Conservation (phyloP, 1,140 invertebrate genomes). For the Ceratina calcarata region DNA sequence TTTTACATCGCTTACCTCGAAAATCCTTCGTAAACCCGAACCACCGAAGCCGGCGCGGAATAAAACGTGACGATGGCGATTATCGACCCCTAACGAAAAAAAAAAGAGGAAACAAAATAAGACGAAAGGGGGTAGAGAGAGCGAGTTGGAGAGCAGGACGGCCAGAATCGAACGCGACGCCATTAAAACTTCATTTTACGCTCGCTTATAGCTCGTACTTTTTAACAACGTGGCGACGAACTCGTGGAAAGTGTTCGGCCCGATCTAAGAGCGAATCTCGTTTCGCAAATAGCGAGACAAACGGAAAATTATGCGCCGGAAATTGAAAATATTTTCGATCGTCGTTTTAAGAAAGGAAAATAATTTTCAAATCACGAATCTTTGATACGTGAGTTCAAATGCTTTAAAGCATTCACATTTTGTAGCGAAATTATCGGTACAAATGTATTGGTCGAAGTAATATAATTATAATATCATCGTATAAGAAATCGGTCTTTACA, state of each 20-base stretch:
- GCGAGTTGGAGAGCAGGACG: too few relatives aligned
- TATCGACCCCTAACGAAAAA: constrained; percentile 51
- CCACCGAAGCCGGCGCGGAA: constrained; percentile 45
- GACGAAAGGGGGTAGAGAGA: constrained; percentile 17
- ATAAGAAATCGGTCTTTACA: too few relatives aligned
- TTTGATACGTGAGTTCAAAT: too few relatives aligned
- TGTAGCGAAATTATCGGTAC: too few relatives aligned
- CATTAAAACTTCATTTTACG: constrained; percentile 64
- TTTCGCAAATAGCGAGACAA: constrained; percentile 20
- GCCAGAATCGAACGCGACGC: constrained; percentile 50
- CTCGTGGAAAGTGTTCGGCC: constrained; percentile 8
- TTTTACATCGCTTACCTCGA: constrained; percentile 57
- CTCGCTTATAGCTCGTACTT: constrained; percentile 54
- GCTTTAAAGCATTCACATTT: too few relatives aligned
- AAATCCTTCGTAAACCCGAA: constrained; percentile 54
- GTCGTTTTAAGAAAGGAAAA: not conserved
- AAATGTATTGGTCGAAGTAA: too few relatives aligned
- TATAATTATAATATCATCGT: too few relatives aligned
- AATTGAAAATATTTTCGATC: constrained; percentile 16
- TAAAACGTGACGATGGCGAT: constrained; percentile 60
- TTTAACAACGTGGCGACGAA: constrained; percentile 53
- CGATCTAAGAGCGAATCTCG: constrained; percentile 11
- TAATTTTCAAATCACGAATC: too few relatives aligned
- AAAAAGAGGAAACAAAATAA: constrained; percentile 62
- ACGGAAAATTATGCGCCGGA: constrained; percentile 8